phyloP scores from a whole-genome alignment of 2,797 vertebrate genomes.

The Apogon talboti region DNA sequence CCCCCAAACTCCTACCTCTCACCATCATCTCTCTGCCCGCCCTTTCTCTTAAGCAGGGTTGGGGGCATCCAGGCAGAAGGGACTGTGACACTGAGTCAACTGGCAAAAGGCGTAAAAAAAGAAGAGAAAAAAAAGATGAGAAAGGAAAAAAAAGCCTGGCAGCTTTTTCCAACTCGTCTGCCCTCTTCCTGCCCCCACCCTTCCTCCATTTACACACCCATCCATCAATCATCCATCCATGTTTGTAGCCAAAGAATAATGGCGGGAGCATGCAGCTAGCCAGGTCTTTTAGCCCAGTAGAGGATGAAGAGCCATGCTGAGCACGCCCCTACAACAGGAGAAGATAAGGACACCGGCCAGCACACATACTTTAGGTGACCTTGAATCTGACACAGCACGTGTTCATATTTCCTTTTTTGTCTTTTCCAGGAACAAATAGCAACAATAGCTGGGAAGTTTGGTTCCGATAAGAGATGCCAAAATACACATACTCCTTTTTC shows the following conservation, averaged over 20 bases:
- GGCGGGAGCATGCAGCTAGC: conserved; percentile 1
- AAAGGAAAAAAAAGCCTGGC: conserved; percentile 13
- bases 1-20: background rate
- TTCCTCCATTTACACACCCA: conserved; percentile 11
- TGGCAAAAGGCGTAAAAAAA: conserved; percentile 29
- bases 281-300: conserved; percentile 15
- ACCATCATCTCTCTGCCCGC: conserved; percentile 31
- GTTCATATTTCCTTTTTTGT: conserved; percentile 44
- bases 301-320: conserved; percentile 28
- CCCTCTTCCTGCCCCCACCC: conserved; percentile 18
- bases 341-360: conserved; percentile 21
- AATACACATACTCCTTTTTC: conserved; percentile 22
- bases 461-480: conserved; percentile 43
- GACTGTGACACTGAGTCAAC: conserved; percentile 41
- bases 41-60: conserved; percentile 8
- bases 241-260: conserved; percentile 30
- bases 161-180: conserved; percentile 23
- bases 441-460: conserved; percentile 34
- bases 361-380: conserved; percentile 50
- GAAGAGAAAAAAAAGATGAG: background rate
- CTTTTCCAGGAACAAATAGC: conserved; percentile 37
- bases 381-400: conserved; percentile 38
- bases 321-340: conserved; percentile 39
- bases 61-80: conserved; percentile 44
- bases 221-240: conserved; percentile 41